These are phyloP conservation scores for Malurus elegans DNA, from an alignment of 2,113 vertebrate genomes.

Conservation along the genomic window DNA sequence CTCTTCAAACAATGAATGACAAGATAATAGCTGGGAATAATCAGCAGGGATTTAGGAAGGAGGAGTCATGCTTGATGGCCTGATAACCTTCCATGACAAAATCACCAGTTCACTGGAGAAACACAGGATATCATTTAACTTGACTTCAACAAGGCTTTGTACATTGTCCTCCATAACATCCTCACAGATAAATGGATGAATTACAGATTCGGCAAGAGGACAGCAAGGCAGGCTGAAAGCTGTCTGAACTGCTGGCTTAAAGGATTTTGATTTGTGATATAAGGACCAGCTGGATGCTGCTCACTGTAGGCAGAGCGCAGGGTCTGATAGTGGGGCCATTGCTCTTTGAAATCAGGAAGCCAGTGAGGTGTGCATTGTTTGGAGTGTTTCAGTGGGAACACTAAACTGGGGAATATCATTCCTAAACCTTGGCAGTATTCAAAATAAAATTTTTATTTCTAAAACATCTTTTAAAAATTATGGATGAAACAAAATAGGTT, in stretches of 20 bases:
- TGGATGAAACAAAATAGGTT: not conserved
- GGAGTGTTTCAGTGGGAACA: not conserved
- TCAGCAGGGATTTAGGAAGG: not conserved
- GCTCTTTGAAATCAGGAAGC: not conserved
- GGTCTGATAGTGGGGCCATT: not conserved
- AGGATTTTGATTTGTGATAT: not conserved
- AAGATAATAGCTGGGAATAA: not conserved
- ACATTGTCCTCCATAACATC: not conserved
- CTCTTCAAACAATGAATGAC: not conserved
- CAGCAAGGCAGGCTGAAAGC: not conserved
- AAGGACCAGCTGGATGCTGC: not conserved
- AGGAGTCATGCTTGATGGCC: not conserved
- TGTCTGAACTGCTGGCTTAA: not conserved
- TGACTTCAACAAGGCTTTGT: not conserved
- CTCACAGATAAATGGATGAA: not conserved
- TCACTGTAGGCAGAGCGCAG: not conserved
- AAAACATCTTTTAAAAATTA: not conserved
- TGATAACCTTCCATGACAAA: not conserved
- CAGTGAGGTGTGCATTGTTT: accelerated
- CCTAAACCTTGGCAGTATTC: not conserved
- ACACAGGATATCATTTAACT: accelerated
- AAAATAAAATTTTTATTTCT: constrained; percentile 11
- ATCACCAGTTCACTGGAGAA: not conserved
- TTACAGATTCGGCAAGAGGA: not conserved
- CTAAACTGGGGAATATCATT: not conserved